A percentile compares a stretch with the other conserved stretches of the same genome.
These are phyloP conservation scores for Poecilia velifera DNA, from an alignment of 2,797 vertebrate genomes.

Conservation along the genomic window DNA sequence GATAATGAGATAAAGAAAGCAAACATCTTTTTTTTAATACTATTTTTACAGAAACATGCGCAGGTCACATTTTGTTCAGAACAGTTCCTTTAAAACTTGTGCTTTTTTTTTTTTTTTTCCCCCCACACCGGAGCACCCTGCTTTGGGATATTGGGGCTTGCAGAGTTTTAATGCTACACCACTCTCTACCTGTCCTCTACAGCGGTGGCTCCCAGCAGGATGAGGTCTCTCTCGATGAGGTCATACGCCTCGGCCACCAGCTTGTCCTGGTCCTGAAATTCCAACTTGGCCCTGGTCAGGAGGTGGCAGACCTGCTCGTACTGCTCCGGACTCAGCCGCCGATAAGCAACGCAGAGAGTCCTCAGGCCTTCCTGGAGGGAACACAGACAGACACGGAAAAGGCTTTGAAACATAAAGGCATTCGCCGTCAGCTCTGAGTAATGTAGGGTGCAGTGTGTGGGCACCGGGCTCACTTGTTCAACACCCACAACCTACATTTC, in stretches of 20 bases:
- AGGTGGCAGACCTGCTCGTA: conserved; percentile 79
- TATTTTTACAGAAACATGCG: neutral
- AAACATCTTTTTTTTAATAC: neutral
- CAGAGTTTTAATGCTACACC: neutral
- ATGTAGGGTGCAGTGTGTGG: conserved; percentile 2
- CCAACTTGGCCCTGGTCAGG: conserved; percentile 86
- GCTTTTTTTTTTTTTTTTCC: neutral
- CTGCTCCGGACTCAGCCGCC: conserved; percentile 83
- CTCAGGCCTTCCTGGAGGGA: conserved; percentile 90
- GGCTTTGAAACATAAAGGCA: neutral
- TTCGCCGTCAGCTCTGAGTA: neutral
- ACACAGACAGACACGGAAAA: neutral
- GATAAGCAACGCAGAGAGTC: conserved; percentile 94
- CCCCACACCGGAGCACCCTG: neutral
- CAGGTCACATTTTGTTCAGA: conserved; percentile 9
- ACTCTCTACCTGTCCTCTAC: conserved; percentile 91
- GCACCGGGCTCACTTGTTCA: conserved; percentile 4
- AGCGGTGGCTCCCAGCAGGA: conserved; percentile 94
- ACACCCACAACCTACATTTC: conserved; percentile 9
- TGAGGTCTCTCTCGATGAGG: conserved; percentile 89
- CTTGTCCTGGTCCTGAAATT: conserved; percentile 92
- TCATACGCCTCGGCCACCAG: conserved; percentile 92
- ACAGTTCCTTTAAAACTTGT: conserved; percentile 30
- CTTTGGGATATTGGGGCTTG: neutral
- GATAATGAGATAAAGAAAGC: neutral